Evolutionary conservation across 2,113 vertebrate genomes (phyloP).

Genomic region (Bujurquina vittata): DNA sequence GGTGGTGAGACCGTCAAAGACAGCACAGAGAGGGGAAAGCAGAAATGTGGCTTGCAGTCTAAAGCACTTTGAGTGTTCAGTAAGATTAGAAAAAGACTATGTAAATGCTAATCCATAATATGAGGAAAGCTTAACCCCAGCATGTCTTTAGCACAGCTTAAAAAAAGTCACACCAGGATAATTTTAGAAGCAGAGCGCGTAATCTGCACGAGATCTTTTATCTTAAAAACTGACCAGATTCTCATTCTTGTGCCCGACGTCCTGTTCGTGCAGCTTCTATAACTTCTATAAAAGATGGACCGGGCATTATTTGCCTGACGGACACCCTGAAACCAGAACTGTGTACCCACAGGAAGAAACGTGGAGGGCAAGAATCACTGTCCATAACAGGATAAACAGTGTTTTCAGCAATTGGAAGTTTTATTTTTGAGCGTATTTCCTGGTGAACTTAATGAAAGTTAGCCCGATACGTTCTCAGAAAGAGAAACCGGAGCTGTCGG

Average conservation of each 20-base stretch:
- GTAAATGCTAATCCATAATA: background rate
- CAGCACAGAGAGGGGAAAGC: background rate
- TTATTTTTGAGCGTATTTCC: background rate
- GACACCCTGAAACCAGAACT: background rate
- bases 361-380: background rate
- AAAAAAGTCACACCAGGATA: accelerated
- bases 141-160: background rate
- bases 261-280: background rate
- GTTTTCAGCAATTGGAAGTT: background rate
- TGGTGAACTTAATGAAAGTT: no score
- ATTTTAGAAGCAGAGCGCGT: background rate
- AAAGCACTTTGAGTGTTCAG: background rate
- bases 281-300: background rate
- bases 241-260: background rate
- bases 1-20: background rate
- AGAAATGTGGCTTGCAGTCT: background rate
- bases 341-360: background rate
- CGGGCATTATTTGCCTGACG: background rate
- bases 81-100: background rate
- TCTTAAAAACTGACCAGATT: background rate
- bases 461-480: background rate
- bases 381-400: background rate
- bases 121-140: background rate
- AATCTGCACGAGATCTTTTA: background rate
- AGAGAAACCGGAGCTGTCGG: background rate